Evolutionary conservation across 2,888 invertebrate genomes (phyloP), one percentile per base, ranked within the genome.

Genomic region (Papilio protenor): DNA sequence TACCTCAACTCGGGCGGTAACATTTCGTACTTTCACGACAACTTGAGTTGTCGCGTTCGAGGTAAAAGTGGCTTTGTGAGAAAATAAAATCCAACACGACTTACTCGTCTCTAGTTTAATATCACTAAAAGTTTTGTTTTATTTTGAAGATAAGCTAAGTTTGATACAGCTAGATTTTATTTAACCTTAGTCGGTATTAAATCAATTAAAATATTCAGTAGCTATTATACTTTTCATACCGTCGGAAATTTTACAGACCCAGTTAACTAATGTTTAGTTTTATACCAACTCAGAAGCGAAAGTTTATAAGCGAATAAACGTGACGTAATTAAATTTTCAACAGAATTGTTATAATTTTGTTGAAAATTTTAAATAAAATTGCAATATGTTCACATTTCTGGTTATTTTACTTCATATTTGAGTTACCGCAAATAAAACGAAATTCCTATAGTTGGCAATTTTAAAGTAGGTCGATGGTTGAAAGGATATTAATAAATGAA

Each of bases 1-100:
- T 69, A 40, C 21, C 45, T 55, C 40, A 75, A 75, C 75, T 75
- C 69, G 21, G 49, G n/a, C 55, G 55, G 69, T 69, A 57, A 75
- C 66, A 52, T 75, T 74, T 74, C 61, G 18, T 49, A 49, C 33
- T 61, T 74, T 74, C 61, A 47, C 47, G 57, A 59, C 73, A 64
- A 64, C 23, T 74, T 74, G 23, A 61, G 47, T 74, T 21, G 59
- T 23, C 61, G 49, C 27, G 47, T 23, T 73, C 47, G 21, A 40
- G 33, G 57, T 73, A 45, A 55, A 59, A 45, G 55, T 73, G 21
- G 40, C 57, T 73, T 21, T 45, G n/a, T 45, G 21, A 59, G 33
- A 21, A 40, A 55, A 73, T 55, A 55, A 57, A 73, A 73, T n/a
- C n/a, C 12, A 55, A 23, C 33, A 55, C 16, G 0, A 40, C 55